Percentiles rank a stretch among this genome's conserved stretches.
Conservation (phyloP, 2,888 invertebrate genomes). For the Onthophagus sagittarius region DNA sequence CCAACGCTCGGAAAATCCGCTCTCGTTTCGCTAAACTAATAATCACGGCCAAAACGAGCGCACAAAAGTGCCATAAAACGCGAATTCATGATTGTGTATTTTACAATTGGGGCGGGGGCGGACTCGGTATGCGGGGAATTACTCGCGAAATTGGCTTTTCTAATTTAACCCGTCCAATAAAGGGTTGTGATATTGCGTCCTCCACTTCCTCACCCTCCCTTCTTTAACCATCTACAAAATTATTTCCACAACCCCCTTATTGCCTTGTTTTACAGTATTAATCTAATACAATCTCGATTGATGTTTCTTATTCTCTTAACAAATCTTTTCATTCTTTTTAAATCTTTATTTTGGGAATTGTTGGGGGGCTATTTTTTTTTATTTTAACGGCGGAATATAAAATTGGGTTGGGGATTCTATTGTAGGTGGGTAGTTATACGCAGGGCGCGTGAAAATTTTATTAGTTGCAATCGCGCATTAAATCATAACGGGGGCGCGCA, state of each 20-base stretch:
- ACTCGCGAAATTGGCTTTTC: slow-evolving; percentile 46
- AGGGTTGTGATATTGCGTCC: slow-evolving; percentile 44
- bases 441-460: slow-evolving; percentile 5
- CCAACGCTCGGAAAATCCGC: not conserved
- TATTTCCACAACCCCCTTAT: slow-evolving; percentile 38
- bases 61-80: slow-evolving; percentile 41
- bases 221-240: slow-evolving; percentile 36
- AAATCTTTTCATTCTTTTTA: no score
- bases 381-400: not conserved
- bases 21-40: slow-evolving; percentile 31
- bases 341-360: no score
- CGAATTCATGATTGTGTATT: slow-evolving; percentile 43
- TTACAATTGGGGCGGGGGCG: slow-evolving; percentile 39
- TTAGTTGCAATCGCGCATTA: slow-evolving; percentile 2
- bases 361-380: not conserved
- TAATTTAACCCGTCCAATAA: slow-evolving; percentile 46
- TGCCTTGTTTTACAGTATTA: not conserved
- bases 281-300: not conserved
- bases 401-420: not conserved
- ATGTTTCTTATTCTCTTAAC: no score
- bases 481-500: slow-evolving; percentile 1
- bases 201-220: slow-evolving; percentile 39
- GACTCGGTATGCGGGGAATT: slow-evolving; percentile 39
- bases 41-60: slow-evolving; percentile 38
- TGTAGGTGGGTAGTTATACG: not conserved